Percentiles rank a stretch among this genome's conserved stretches.
Evolutionary conservation across 30 jellyfish, hydroid and myxozoan genomes (phyloP).

Genomic region (Chironex yamaguchii): DNA sequence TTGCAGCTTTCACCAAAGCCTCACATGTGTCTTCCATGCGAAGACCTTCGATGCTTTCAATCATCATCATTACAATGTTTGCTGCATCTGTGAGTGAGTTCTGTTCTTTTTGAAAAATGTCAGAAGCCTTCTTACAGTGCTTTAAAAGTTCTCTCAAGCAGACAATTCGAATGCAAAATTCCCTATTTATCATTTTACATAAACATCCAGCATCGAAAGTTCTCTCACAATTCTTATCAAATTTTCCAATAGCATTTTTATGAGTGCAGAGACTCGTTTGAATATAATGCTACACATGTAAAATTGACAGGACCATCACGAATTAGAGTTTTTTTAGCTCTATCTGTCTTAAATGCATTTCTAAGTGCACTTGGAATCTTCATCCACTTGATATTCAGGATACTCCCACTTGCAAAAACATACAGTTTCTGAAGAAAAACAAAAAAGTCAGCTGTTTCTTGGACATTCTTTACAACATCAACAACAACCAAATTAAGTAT

Average conservation of each 20-base stretch:
- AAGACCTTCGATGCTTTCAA: too few relatives aligned
- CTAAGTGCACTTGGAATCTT: neutral
- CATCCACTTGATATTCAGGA: constrained; percentile 32
- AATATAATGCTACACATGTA: too few relatives aligned
- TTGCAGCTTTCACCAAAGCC: too few relatives aligned
- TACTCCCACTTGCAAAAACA: constrained; percentile 45
- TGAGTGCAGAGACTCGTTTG: too few relatives aligned
- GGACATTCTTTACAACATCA: constrained; percentile 12
- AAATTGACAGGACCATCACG: constrained; percentile 73
- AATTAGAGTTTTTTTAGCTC: constrained; percentile 34
- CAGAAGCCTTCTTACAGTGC: constrained; percentile 16
- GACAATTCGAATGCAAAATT: constrained; percentile 20
- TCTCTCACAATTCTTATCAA: neutral
- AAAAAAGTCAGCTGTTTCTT: constrained; percentile 7
- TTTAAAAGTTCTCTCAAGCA: constrained; percentile 6
- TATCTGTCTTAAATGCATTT: too few relatives aligned
- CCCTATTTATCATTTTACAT: neutral
- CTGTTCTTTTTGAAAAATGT: constrained; percentile 10
- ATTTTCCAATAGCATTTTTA: too few relatives aligned
- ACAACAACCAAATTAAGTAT: constrained; percentile 29
- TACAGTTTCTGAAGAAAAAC: constrained; percentile 26
- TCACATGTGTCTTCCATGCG: too few relatives aligned
- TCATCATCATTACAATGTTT: too few relatives aligned
- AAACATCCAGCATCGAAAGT: constrained; percentile 23
- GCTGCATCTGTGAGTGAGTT: constrained; percentile 9